Evolutionary conservation across 2,888 invertebrate species (phyloP).

Genomic region (Dynastes maya): DNA sequence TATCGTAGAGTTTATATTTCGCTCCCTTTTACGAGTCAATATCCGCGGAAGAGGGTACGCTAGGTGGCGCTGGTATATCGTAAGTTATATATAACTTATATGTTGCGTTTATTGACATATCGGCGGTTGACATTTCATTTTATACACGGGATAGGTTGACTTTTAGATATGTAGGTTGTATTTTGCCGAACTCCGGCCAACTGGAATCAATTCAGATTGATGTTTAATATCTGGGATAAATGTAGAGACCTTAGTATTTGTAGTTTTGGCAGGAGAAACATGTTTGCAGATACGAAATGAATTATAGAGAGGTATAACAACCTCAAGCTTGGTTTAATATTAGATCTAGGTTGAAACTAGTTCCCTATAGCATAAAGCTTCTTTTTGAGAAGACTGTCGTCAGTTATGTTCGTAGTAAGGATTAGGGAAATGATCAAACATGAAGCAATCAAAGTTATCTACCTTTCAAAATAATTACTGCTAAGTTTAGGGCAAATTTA

Average conservation of each 20-base stretch:
- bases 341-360: too few relatives aligned
- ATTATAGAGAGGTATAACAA: too few relatives aligned
- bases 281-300: too few relatives aligned
- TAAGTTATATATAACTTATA: neutral
- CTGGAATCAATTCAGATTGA: slow-evolving; percentile 42
- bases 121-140: slow-evolving; percentile 47
- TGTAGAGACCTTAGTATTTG: neutral
- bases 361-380: too few relatives aligned
- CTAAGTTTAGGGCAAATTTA: too few relatives aligned
- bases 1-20: slow-evolving; percentile 18
- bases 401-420: too few relatives aligned
- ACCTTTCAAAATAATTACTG: too few relatives aligned
- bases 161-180: slow-evolving; percentile 2
- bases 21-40: slow-evolving; percentile 34
- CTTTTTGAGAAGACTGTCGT: too few relatives aligned
- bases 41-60: slow-evolving; percentile 9
- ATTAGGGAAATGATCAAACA: too few relatives aligned
- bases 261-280: too few relatives aligned
- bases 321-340: too few relatives aligned
- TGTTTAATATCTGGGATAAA: slow-evolving; percentile 15
- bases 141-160: slow-evolving; percentile 6
- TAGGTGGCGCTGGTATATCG: neutral
- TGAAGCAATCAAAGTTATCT: too few relatives aligned
- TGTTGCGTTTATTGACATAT: slow-evolving; percentile 32
- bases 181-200: neutral